A percentile compares a stretch with the other conserved stretches of the same genome.
These are phyloP conservation scores for Ectropis crepuscularia DNA, from an alignment of 2,888 invertebrate genomes.

Conservation along the genomic window DNA sequence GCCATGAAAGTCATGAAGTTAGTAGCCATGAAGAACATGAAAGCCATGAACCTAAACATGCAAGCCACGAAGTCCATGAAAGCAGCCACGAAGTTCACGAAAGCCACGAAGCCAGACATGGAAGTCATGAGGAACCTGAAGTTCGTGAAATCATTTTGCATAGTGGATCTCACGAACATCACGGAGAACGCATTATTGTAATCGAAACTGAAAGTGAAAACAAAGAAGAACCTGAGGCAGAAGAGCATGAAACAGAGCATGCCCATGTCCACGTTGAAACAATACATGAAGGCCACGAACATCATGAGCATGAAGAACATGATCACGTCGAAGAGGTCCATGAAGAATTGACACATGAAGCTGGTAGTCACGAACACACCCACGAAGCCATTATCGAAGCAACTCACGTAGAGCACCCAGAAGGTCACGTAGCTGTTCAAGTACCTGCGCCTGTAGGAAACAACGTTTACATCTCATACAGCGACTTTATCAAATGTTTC, in stretches of 20 bases:
- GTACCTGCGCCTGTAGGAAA: conserved; percentile 12
- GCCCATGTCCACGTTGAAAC: background rate
- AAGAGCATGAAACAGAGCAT: background rate
- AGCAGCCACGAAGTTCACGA: conserved; percentile 1
- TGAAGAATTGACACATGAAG: conserved; percentile 4
- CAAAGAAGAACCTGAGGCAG: background rate
- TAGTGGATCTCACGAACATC: background rate
- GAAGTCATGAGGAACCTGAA: conserved; percentile 4
- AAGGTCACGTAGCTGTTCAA: conserved; percentile 15
- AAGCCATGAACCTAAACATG: conserved; percentile 5
- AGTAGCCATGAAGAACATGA: conserved; percentile 15
- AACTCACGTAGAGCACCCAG: conserved; percentile 36
- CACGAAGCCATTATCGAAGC: conserved; percentile 18
- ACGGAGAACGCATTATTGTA: conserved; percentile 14
- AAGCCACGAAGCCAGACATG: conserved; percentile 5
- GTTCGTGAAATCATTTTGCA: background rate
- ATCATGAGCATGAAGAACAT: conserved; percentile 9
- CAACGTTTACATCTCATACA: conserved; percentile 52
- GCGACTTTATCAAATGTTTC: conserved; percentile 68
- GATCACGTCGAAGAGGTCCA: conserved; percentile 26
- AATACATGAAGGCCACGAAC: conserved; percentile 1
- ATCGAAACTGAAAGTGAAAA: background rate
- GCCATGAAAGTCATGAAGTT: conserved; percentile 3
- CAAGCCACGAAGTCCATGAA: conserved; percentile 6
- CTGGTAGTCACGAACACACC: conserved; percentile 28